Conservation (phyloP, 2,888 invertebrate species). For the Aelia acuminata region DNA sequence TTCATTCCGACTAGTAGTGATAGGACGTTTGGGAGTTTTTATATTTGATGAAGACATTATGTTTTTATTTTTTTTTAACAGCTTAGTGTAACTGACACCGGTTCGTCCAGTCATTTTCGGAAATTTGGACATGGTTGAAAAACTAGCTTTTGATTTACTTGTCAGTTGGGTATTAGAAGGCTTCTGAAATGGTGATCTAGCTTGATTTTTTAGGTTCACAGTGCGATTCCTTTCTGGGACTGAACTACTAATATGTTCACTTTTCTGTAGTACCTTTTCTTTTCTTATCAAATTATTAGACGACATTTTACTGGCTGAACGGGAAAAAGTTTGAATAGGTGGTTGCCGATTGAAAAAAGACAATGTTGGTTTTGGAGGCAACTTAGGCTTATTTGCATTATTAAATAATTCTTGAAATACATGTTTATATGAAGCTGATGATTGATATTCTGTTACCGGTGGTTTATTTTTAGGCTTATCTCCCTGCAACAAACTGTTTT, state of each 20-base stretch:
- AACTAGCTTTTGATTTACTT: conserved; percentile 42
- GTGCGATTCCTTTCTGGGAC: background rate
- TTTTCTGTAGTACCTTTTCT: background rate
- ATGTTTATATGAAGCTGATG: conserved; percentile 33
- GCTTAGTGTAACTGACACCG: background rate
- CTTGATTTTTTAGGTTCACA: background rate
- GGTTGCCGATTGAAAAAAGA: background rate
- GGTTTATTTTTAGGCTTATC: background rate
- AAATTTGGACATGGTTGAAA: conserved; percentile 24
- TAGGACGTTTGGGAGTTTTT: background rate
- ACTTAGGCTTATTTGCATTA: background rate
- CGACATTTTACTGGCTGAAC: background rate
- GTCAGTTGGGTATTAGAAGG: conserved; percentile 3
- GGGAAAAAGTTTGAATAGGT: background rate
- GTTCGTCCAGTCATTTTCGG: background rate
- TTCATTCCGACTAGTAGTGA: background rate
- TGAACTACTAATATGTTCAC: background rate
- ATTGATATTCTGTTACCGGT: background rate
- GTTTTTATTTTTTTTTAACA: background rate
- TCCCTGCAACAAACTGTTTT: background rate
- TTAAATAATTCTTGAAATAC: conserved; percentile 12
- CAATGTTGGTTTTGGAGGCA: background rate
- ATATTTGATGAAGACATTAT: background rate
- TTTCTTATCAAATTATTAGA: background rate
- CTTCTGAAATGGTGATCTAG: conserved; percentile 41